Conservation (phyloP, 2,888 invertebrate genomes). For the Arrhopalites spinosus region DNA sequence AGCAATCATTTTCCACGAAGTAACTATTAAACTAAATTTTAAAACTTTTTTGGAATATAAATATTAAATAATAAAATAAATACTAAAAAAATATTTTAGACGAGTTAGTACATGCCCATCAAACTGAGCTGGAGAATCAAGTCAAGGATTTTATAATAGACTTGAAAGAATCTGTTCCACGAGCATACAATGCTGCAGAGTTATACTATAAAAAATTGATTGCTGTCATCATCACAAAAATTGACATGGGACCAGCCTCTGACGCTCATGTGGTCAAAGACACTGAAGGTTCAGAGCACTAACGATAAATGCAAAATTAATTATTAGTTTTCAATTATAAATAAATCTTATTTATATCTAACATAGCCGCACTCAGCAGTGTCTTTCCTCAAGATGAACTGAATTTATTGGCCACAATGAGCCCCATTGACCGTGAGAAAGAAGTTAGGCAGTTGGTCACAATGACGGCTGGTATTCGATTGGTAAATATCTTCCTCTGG, state of each 20-base stretch:
- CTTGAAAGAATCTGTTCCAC: conserved; percentile 39
- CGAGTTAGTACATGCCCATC: conserved; percentile 18
- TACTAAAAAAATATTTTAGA: conserved; percentile 21
- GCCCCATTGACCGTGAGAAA: conserved; percentile 35
- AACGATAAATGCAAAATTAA: too few relatives aligned
- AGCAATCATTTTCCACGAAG: conserved; percentile 42
- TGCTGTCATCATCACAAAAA: conserved; percentile 39
- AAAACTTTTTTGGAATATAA: neutral
- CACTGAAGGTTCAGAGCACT: conserved; percentile 46
- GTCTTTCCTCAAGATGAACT: conserved; percentile 50
- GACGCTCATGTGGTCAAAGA: conserved; percentile 45
- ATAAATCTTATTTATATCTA: too few relatives aligned
- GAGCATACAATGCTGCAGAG: conserved; percentile 39
- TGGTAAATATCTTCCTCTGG: too few relatives aligned
- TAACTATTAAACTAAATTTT: neutral
- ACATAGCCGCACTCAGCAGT: conserved; percentile 38
- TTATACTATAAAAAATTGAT: conserved; percentile 48
- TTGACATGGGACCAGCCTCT: conserved; percentile 43
- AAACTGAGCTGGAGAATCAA: conserved; percentile 2
- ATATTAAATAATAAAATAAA: neutral
- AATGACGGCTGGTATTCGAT: conserved; percentile 45
- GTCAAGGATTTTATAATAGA: conserved; percentile 8
- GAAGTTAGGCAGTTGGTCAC: conserved; percentile 43
- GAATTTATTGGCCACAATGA: conserved; percentile 37
- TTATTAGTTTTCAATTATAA: too few relatives aligned